Conservation (phyloP, 2,888 invertebrate species). For the Cryptocephalus primarius region DNA sequence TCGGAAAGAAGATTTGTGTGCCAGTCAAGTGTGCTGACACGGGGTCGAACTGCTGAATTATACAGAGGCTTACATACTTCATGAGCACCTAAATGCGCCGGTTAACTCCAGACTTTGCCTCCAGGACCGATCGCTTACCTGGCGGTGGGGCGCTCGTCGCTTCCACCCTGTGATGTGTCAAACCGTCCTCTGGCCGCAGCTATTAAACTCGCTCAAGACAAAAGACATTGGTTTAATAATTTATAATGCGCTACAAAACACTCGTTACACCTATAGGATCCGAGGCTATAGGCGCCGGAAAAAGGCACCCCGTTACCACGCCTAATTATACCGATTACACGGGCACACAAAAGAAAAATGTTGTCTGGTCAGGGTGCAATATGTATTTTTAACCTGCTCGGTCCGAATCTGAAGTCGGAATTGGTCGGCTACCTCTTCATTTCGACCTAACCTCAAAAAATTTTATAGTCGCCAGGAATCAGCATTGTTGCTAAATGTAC, state of each 20-base stretch:
- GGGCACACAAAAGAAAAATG: too few species aligned
- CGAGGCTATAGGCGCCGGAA: too few species aligned
- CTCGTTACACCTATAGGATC: too few species aligned
- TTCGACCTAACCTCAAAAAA: too few species aligned
- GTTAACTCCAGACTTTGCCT: conserved; percentile 25
- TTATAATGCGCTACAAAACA: not conserved
- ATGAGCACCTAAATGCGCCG: conserved; percentile 35
- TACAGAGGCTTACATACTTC: conserved; percentile 35
- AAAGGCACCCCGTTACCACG: too few species aligned
- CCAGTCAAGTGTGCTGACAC: conserved; percentile 38
- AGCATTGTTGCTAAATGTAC: too few species aligned
- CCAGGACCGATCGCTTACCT: conserved; percentile 24
- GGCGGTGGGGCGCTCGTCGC: conserved; percentile 8
- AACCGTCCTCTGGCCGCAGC: conserved; percentile 3
- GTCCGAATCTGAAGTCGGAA: too few species aligned
- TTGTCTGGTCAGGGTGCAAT: too few species aligned
- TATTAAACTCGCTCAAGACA: conserved; percentile 10
- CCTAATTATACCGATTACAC: too few species aligned
- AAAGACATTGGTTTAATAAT: conserved; percentile 10
- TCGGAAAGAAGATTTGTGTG: conserved; percentile 35
- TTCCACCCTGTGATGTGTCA: conserved; percentile 11
- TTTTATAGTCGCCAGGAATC: too few species aligned
- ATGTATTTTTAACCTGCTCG: too few species aligned
- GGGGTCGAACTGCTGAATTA: conserved; percentile 35
- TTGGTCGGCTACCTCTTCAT: too few species aligned